Evolutionary conservation across 2,113 vertebrate species (phyloP), one percentile per base, ranked within the genome.

Genomic region (Amblyopsis rosae): DNA sequence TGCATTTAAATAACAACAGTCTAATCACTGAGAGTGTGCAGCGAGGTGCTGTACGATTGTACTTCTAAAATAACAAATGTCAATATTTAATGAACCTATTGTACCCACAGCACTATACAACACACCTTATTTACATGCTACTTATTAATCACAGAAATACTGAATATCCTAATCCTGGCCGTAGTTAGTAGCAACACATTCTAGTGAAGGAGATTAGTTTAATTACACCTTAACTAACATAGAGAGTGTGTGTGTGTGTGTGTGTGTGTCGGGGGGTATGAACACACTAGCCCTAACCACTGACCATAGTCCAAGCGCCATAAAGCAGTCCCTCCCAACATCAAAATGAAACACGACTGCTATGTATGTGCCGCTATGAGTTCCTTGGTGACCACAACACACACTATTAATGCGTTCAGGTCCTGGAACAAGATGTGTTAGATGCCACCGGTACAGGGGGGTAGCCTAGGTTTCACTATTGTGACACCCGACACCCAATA

Each of bases 281-380:
- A 67, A 41, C 47, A 50, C 12, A 17, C 13, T 48, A 4, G 16
- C 9, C 62, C 9, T 53, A 61, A 54, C 35, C 53, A 49, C 49
- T 65, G 86, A 67, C 73, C 88, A 88, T 41, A 75, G 87, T 86
- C 69, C 80, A 88, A 76, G 6, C 53, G 48, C 69, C 48, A 80
- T 87, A 80, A 86, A 90, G 74, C 69, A 77, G 72, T 61, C 50
- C 56, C 48, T 65, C 55, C 9, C 26, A 26, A 26, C 26, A 26
- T 2, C 26, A 26, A 26, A 26, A 26, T 26, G 26, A 26, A 26
- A 26, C 26, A 26, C 26, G 26, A 26, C 26, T 26, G 26, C 26
- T 26, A 26, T 26, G 26, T 26, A 26, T 26, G 26, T 26, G 50
- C 12, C 0, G 7, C 49, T 5, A 33, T 16, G 5, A 9, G 26